These are phyloP conservation scores for Carabus problematicus DNA, from an alignment of 2,888 invertebrate species.

Conservation along the genomic window DNA sequence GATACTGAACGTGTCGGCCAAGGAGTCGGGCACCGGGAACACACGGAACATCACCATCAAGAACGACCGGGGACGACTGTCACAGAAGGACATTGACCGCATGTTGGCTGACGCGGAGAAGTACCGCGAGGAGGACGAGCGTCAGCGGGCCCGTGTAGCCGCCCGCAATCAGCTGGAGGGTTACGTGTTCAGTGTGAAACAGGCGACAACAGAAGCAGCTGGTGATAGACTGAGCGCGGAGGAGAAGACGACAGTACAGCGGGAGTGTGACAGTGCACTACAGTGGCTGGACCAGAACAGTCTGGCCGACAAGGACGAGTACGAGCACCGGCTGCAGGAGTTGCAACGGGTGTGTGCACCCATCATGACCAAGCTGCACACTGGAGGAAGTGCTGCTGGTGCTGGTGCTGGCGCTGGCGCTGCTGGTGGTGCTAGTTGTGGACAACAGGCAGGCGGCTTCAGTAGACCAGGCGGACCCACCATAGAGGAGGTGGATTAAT, in stretches of 20 bases:
- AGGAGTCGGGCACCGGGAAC: conserved; percentile 69
- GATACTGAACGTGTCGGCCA: conserved; percentile 65
- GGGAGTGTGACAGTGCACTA: conserved; percentile 66
- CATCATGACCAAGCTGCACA: conserved; percentile 68
- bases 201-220: conserved; percentile 67
- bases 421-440: conserved; percentile 48
- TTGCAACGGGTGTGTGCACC: conserved; percentile 60
- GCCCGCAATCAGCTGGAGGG: conserved; percentile 76
- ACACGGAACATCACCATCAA: conserved; percentile 80
- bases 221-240: conserved; percentile 68
- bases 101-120: conserved; percentile 79
- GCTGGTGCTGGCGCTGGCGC: conserved; percentile 46
- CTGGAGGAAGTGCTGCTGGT: conserved; percentile 49
- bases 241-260: conserved; percentile 67
- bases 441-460: conserved; percentile 50
- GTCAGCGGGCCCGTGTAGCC: conserved; percentile 70
- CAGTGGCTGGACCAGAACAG: conserved; percentile 74
- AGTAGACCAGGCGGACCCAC: conserved; percentile 59
- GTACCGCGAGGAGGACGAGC: conserved; percentile 76
- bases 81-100: conserved; percentile 81
- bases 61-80: conserved; percentile 82
- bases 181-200: conserved; percentile 73
- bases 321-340: conserved; percentile 67
- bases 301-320: conserved; percentile 72
- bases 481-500: conserved; percentile 67